Percentiles rank a stretch among this genome's conserved stretches.
Conservation (phyloP, 2,888 invertebrate genomes). For the Mylabris sibirica region DNA sequence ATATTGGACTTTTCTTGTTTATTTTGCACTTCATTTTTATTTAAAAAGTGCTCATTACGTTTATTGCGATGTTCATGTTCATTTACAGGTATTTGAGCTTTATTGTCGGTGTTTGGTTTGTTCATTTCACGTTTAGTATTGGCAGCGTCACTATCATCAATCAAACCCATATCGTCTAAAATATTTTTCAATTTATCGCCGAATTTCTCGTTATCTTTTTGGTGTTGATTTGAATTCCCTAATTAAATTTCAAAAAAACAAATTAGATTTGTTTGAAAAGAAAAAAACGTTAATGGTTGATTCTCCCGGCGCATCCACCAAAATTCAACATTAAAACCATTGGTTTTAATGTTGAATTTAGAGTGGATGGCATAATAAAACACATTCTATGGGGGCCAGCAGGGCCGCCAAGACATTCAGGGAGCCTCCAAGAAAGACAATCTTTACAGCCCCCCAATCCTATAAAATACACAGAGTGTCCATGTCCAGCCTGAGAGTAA, state of each 20-base stretch:
- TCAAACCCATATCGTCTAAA: slow-evolving; percentile 50
- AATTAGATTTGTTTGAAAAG: too few relatives aligned
- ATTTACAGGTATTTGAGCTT: not conserved
- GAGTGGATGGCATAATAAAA: too few relatives aligned
- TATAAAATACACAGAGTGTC: too few relatives aligned
- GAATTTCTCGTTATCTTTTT: slow-evolving; percentile 38
- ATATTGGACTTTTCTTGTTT: not conserved
- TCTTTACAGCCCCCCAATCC: too few relatives aligned
- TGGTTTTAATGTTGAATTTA: too few relatives aligned
- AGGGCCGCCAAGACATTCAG: too few relatives aligned
- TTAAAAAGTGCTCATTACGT: not conserved
- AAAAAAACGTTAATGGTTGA: not conserved
- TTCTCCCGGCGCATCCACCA: slow-evolving; percentile 26
- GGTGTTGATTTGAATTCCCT: not conserved
- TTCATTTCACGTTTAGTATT: slow-evolving; percentile 15
- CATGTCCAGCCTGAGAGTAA: too few relatives aligned
- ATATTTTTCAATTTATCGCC: slow-evolving; percentile 46
- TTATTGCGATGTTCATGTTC: not conserved
- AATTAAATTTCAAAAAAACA: not conserved
- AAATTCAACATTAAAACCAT: slow-evolving; percentile 18
- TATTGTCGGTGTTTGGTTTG: not conserved
- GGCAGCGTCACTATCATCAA: slow-evolving; percentile 42
- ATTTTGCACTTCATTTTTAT: not conserved
- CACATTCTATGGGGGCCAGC: too few relatives aligned
- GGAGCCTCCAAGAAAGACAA: too few relatives aligned